Evolutionary conservation across 2,888 invertebrate species (phyloP).

Genomic region (Pristionchus fissidentatus): DNA sequence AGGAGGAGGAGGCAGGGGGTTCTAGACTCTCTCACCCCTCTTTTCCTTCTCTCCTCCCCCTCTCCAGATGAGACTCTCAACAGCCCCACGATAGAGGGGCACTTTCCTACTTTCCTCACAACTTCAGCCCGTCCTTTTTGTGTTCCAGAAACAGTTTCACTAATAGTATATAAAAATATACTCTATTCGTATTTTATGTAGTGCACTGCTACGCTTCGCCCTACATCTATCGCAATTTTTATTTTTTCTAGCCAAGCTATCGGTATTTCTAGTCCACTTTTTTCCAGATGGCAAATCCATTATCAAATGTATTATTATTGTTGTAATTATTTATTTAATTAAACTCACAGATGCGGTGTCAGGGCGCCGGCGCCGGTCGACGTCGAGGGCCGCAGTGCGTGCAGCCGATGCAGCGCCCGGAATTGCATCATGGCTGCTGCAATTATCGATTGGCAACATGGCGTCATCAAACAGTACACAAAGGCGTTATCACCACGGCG

Average conservation of each 20-base stretch:
- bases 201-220: too few species aligned
- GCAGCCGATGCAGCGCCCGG: background rate
- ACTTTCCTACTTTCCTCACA: too few species aligned
- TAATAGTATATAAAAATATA: too few species aligned
- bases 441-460: background rate
- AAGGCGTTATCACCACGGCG: background rate
- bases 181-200: too few species aligned
- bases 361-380: background rate
- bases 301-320: too few species aligned
- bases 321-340: too few species aligned
- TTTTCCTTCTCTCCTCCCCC: conserved; percentile 3
- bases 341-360: background rate
- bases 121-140: too few species aligned
- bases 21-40: conserved; percentile 14
- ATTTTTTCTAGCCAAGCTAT: too few species aligned
- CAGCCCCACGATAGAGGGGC: background rate
- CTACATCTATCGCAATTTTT: too few species aligned
- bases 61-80: background rate
- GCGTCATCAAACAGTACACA: background rate
- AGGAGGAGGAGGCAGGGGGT: background rate
- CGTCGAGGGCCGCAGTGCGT: background rate
- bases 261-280: too few species aligned
- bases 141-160: too few species aligned
- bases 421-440: background rate
- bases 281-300: too few species aligned